Percentiles rank a stretch among this genome's conserved stretches.
phyloP scores from a whole-genome alignment of 30 jellyfish, hydroid and myxozoan species.

The Sanderia malayensis region DNA sequence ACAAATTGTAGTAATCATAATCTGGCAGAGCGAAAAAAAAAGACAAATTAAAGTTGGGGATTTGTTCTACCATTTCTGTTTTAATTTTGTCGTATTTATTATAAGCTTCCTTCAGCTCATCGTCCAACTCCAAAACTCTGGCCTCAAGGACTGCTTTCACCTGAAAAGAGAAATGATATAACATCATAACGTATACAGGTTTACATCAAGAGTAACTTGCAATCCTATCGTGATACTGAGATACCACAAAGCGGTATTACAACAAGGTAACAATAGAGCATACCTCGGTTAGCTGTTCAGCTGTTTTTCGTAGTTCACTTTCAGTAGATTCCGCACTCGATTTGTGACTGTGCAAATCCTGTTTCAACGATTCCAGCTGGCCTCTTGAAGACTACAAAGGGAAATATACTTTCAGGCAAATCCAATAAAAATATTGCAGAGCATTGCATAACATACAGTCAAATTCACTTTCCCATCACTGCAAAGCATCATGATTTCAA shows the following conservation, averaged over 20 bases:
- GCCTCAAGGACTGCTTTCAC: slow-evolving; percentile 65
- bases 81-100: slow-evolving; percentile 41
- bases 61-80: slow-evolving; percentile 36
- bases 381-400: slow-evolving; percentile 17
- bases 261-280: no score
- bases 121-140: slow-evolving; percentile 62
- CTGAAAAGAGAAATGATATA: no score
- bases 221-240: no score
- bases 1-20: not conserved
- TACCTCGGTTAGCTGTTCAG: slow-evolving; percentile 51
- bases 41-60: not conserved
- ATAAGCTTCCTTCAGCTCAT: slow-evolving; percentile 65
- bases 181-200: no score
- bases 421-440: no score
- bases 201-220: no score
- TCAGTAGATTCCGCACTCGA: slow-evolving; percentile 7
- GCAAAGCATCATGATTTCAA: no score
- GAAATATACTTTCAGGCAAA: not conserved
- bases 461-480: no score
- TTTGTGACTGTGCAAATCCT: not conserved
- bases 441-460: no score
- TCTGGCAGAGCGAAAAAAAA: not conserved
- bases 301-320: slow-evolving; percentile 3
- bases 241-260: no score
- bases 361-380: not conserved